Evolutionary conservation across 2,888 invertebrate species (phyloP).

Genomic region (Deladenus siricidicola): DNA sequence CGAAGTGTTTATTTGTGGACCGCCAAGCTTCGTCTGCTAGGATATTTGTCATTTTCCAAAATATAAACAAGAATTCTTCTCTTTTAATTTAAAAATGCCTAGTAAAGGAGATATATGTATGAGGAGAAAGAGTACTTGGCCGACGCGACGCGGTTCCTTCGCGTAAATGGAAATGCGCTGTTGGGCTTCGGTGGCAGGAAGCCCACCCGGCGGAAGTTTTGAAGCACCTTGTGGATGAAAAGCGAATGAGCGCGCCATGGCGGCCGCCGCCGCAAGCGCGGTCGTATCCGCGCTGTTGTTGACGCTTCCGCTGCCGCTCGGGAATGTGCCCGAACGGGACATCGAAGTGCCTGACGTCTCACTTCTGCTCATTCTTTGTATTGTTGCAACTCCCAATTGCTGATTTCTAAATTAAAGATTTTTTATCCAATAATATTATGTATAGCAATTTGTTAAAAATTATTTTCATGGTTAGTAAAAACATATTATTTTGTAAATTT

Average conservation of each 20-base stretch:
- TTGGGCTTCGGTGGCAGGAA: conserved; percentile 19
- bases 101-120: no score
- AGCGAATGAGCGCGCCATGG: not conserved
- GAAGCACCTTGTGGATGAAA: not conserved
- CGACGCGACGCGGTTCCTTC: conserved; percentile 23
- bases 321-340: conserved; percentile 9
- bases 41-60: no score
- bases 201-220: not conserved
- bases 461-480: no score
- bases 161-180: conserved; percentile 21
- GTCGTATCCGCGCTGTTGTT: no score
- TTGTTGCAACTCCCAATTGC: no score
- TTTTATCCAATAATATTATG: no score
- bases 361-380: no score
- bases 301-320: not conserved
- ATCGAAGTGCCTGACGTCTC: not conserved
- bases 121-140: conserved; percentile 11
- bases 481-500: no score
- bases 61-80: no score
- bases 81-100: no score
- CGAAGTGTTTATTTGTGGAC: not conserved
- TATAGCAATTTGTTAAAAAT: no score
- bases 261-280: not conserved
- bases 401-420: no score
- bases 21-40: not conserved